Evolutionary conservation across 2,888 invertebrate genomes (phyloP).

Genomic region (Drosophila birchii): DNA sequence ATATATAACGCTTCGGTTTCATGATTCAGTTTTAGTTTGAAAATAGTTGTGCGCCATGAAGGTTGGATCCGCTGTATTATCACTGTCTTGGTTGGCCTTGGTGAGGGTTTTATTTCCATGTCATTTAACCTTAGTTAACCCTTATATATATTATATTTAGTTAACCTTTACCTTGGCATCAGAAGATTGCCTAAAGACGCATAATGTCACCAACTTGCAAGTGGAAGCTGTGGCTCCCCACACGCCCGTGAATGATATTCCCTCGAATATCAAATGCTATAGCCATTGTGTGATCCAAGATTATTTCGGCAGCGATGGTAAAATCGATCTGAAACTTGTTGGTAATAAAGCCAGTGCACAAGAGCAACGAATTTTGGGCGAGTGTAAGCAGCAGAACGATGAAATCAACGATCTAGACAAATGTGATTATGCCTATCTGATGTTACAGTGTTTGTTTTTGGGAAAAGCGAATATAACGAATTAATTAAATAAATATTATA

Average conservation of each 20-base stretch:
- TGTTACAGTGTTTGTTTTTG: constrained; percentile 2
- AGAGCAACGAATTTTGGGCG: constrained; percentile 3
- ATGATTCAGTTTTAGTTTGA: background rate
- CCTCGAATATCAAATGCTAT: background rate
- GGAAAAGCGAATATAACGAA: background rate
- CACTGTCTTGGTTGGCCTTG: background rate
- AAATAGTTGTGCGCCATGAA: constrained; percentile 4
- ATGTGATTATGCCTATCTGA: constrained; percentile 5
- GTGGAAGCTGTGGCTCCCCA: background rate
- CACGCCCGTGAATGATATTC: background rate
- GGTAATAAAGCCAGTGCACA: background rate
- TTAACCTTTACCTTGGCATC: background rate
- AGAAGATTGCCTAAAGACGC: background rate
- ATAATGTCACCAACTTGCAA: background rate
- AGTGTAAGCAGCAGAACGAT: background rate
- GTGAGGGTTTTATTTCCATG: background rate
- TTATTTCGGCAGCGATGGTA: background rate
- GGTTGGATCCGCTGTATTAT: background rate
- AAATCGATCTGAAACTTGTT: background rate
- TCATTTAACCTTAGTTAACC: background rate
- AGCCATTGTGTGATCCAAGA: background rate
- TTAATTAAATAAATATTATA: background rate
- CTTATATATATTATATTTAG: background rate
- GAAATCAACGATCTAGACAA: background rate
- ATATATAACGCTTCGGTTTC: background rate